Evolutionary conservation across 2,797 vertebrate genomes (phyloP).

Genomic region (Lacerta agilis): DNA sequence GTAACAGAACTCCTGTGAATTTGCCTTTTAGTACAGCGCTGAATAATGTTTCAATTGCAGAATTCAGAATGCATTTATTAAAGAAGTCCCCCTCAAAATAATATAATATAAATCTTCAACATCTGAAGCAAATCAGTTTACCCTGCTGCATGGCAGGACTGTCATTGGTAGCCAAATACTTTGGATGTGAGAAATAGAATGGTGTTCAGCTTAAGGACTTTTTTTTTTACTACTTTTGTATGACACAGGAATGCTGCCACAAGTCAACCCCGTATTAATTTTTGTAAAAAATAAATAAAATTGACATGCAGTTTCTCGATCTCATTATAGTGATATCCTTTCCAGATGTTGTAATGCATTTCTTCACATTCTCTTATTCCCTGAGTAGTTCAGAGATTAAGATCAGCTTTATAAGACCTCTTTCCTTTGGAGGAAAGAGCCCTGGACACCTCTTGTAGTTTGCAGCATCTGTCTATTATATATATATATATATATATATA

Average conservation of each 20-base stretch:
- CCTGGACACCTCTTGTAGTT: background rate
- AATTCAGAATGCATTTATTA: background rate
- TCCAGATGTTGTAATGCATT: background rate
- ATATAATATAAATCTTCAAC: background rate
- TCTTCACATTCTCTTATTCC: background rate
- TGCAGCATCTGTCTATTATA: background rate
- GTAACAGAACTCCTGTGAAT: background rate
- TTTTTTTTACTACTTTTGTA: background rate
- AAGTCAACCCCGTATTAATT: background rate
- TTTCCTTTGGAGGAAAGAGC: background rate
- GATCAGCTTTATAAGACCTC: background rate
- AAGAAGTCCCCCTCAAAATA: background rate
- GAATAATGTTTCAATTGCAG: background rate
- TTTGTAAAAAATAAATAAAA: background rate
- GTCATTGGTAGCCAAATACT: background rate
- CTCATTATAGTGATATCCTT: background rate
- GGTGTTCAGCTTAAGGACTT: background rate
- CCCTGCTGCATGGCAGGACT: background rate
- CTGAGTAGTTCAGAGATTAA: background rate
- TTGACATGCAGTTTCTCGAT: background rate
- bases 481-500: background rate
- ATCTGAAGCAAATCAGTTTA: background rate
- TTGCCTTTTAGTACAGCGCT: background rate
- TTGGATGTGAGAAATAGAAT: background rate
- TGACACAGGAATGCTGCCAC: background rate